phyloP scores from a whole-genome alignment of 2,113 vertebrate species.

The Microcebus tavaratra region DNA sequence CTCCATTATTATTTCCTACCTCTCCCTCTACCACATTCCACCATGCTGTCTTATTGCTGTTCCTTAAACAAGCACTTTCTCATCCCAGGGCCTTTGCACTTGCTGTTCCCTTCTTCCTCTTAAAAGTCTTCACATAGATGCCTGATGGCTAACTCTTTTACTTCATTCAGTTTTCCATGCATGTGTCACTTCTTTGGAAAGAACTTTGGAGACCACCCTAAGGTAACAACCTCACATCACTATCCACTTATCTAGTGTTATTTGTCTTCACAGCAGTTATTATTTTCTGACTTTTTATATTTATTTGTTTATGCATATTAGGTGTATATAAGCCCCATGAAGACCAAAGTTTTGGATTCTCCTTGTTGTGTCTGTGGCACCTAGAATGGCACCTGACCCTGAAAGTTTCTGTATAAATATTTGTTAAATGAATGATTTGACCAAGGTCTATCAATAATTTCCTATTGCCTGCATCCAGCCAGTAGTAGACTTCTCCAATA shows the following conservation, averaged over 20 bases:
- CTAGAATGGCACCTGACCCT: neutral
- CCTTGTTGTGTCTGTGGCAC: neutral
- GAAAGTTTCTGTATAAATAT: neutral
- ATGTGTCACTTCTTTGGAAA: neutral
- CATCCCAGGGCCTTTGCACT: neutral
- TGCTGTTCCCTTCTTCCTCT: neutral
- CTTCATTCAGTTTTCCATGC: neutral
- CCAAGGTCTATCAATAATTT: neutral
- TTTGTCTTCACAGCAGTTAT: neutral
- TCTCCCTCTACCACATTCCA: neutral
- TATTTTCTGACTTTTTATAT: neutral
- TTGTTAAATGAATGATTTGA: neutral
- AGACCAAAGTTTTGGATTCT: neutral
- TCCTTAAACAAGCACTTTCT: neutral
- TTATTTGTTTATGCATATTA: neutral
- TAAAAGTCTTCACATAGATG: neutral
- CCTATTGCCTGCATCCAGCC: neutral
- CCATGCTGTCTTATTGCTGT: neutral
- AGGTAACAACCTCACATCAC: neutral
- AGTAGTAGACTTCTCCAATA: neutral
- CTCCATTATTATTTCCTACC: neutral
- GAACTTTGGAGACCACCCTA: neutral
- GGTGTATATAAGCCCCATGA: neutral
- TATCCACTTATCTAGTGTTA: neutral
- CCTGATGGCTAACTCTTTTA: neutral